Evolutionary conservation across 2,797 vertebrate species (phyloP).

Genomic region (Rhinophrynus dorsalis): DNA sequence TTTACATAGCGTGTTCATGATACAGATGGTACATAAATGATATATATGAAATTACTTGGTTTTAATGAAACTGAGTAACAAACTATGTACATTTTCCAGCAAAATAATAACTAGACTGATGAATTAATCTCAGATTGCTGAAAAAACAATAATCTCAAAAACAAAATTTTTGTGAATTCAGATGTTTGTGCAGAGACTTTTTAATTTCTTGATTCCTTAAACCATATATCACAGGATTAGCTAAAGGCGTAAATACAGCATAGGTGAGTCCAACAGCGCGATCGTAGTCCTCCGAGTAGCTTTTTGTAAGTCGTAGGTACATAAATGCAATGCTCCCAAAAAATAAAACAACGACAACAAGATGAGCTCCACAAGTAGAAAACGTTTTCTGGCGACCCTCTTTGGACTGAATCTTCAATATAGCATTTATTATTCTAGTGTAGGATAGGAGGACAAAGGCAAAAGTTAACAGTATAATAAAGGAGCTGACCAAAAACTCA

Average conservation of each 20-base stretch:
- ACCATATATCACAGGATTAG: slow-evolving; percentile 77
- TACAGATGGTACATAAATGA: too few relatives aligned
- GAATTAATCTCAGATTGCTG: too few relatives aligned
- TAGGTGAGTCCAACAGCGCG: slow-evolving; percentile 52
- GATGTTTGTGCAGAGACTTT: slow-evolving; percentile 50
- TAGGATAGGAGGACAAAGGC: slow-evolving; percentile 69
- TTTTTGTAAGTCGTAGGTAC: slow-evolving; percentile 57
- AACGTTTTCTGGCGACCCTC: slow-evolving; percentile 63
- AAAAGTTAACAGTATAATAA: slow-evolving; percentile 62
- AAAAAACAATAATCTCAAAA: too few relatives aligned
- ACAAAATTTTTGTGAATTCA: not conserved
- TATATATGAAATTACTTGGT: too few relatives aligned
- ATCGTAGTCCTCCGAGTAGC: slow-evolving; percentile 58
- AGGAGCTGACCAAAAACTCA: slow-evolving; percentile 63
- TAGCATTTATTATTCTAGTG: slow-evolving; percentile 57
- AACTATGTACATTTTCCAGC: too few relatives aligned
- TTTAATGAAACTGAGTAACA: too few relatives aligned
- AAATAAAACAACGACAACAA: slow-evolving; percentile 69
- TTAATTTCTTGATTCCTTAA: slow-evolving; percentile 60
- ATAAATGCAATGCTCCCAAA: slow-evolving; percentile 57
- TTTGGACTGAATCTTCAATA: slow-evolving; percentile 58
- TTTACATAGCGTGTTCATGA: too few relatives aligned
- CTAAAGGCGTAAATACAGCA: slow-evolving; percentile 64
- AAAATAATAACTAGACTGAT: too few relatives aligned
- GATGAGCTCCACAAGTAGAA: slow-evolving; percentile 74